Conservation (phyloP, 2,888 invertebrate genomes). For the Ligdia adustata region DNA sequence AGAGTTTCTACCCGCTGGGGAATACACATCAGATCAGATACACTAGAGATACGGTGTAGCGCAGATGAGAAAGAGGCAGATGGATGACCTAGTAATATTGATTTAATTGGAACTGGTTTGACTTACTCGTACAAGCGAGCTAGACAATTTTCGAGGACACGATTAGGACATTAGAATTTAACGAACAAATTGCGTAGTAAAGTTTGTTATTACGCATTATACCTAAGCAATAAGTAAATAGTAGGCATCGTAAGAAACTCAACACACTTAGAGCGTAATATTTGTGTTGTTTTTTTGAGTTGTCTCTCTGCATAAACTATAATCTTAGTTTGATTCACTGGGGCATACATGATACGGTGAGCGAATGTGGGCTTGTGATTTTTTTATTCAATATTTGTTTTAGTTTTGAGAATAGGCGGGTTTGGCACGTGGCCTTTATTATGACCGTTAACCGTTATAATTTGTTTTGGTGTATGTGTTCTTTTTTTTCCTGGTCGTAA, state of each 20-base stretch:
- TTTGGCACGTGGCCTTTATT: slow-evolving; percentile 12
- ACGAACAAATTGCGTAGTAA: too few relatives aligned
- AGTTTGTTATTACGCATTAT: too few relatives aligned
- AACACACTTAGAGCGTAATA: too few relatives aligned
- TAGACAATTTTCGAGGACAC: not conserved
- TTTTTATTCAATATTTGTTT: slow-evolving; percentile 15
- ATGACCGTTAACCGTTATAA: slow-evolving; percentile 9
- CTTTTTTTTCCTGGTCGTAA: too few relatives aligned
- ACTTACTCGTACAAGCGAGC: not conserved
- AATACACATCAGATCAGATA: slow-evolving; percentile 24
- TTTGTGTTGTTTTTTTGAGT: not conserved
- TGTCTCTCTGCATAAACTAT: not conserved
- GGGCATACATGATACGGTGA: slow-evolving; percentile 22
- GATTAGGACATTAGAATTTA: too few relatives aligned
- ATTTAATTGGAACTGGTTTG: not conserved
- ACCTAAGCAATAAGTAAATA: too few relatives aligned
- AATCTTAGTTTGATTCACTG: not conserved
- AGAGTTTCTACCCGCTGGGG: slow-evolving; percentile 49
- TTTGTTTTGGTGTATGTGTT: too few relatives aligned
- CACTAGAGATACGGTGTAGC: slow-evolving; percentile 1
- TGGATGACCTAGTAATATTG: not conserved
- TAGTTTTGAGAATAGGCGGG: slow-evolving; percentile 8
- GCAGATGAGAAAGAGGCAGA: not conserved
- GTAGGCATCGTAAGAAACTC: too few relatives aligned
- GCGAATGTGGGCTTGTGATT: slow-evolving; percentile 22